Evolutionary conservation across 1,140 invertebrate genomes (phyloP).

Genomic region (Trichonephila clavipes): DNA sequence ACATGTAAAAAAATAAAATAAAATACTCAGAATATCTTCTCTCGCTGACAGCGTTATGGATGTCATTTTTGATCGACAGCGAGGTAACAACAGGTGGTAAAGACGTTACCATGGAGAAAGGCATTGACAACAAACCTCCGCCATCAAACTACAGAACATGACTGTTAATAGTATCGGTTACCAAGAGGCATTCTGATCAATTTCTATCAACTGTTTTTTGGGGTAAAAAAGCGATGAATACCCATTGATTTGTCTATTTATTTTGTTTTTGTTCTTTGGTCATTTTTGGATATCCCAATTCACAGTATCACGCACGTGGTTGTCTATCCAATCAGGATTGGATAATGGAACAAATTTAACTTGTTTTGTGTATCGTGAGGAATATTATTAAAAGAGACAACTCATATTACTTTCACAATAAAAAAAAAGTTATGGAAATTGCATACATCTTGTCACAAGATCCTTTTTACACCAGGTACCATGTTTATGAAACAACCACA

Average conservation of each 20-base stretch:
- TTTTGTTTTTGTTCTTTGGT: constrained; percentile 29
- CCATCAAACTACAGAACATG: not conserved
- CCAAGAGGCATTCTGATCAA: constrained; percentile 56
- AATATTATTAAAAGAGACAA: constrained; percentile 67
- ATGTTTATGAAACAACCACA: not conserved
- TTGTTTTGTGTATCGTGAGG: constrained; percentile 54
- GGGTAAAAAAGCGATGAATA: constrained; percentile 55
- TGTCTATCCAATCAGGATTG: not conserved
- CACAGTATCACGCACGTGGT: constrained; percentile 14
- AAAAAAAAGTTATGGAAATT: constrained; percentile 1
- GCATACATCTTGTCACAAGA: not conserved
- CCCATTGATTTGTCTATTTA: constrained; percentile 22
- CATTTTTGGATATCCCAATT: not conserved
- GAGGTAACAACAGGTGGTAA: constrained; percentile 65
- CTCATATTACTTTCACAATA: constrained; percentile 48
- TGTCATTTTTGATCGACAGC: constrained; percentile 61
- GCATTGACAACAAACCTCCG: constrained; percentile 47
- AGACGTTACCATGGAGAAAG: constrained; percentile 54
- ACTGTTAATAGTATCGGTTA: constrained; percentile 58
- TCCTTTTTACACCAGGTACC: constrained; percentile 47
- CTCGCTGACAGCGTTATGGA: constrained; percentile 10
- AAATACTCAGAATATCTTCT: constrained; percentile 19
- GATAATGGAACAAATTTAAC: constrained; percentile 28
- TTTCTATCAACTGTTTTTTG: constrained; percentile 61
- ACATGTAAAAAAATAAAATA: not conserved